These are phyloP conservation scores for Drosophila nigricruria DNA, from an alignment of 2,888 invertebrate species.

Conservation along the genomic window DNA sequence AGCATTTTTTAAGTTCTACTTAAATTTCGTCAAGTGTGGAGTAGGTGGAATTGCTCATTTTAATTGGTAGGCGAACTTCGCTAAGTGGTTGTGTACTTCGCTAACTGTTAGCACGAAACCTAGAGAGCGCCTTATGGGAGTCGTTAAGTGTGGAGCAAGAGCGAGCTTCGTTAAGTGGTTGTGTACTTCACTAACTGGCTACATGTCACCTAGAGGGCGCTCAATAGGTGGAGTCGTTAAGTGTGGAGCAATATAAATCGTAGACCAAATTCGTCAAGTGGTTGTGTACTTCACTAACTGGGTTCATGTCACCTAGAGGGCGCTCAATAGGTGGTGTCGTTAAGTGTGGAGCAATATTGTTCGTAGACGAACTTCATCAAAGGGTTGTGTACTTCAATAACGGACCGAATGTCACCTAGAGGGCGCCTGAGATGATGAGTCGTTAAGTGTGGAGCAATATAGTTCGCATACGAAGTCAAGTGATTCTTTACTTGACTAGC, in stretches of 20 bases:
- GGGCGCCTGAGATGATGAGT: neutral
- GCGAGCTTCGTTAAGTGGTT: neutral
- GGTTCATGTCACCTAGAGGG: neutral
- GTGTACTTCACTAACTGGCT: no score
- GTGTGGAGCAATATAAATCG: neutral
- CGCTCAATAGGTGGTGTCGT: neutral
- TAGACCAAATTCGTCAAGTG: neutral
- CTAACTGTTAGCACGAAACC: neutral
- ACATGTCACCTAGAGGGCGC: neutral
- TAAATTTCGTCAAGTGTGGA: conserved; percentile 12
- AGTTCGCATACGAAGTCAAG: neutral
- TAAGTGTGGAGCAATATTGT: conserved; percentile 23
- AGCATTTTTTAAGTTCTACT: neutral
- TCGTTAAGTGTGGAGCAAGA: neutral
- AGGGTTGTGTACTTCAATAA: neutral
- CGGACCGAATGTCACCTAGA: neutral
- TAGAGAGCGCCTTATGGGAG: no score
- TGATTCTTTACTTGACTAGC: neutral
- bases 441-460: neutral
- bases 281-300: neutral
- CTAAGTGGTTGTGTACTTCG: neutral
- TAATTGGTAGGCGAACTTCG: neutral
- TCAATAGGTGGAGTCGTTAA: no score
- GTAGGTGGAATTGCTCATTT: neutral
- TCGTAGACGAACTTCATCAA: neutral